Percentiles rank a stretch among this genome's conserved stretches.
phyloP scores from a whole-genome alignment of 1,140 invertebrate genomes.

The Megalopta genalis region DNA sequence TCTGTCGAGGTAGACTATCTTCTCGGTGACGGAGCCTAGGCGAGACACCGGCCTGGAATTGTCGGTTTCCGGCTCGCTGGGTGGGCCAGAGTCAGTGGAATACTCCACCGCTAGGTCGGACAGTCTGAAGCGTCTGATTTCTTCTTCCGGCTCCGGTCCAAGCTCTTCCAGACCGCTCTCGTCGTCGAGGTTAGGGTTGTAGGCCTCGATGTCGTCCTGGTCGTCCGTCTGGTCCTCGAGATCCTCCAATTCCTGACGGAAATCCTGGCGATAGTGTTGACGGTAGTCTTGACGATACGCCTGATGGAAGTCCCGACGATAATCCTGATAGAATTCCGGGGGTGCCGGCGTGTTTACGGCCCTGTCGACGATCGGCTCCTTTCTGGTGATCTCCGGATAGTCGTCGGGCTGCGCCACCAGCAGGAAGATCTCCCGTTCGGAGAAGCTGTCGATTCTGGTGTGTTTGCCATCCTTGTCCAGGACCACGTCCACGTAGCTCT shows the following conservation, averaged over 20 bases:
- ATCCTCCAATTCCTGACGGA: no score
- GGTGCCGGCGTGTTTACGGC: constrained; percentile 11
- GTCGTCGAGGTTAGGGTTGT: constrained; percentile 63
- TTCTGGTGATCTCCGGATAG: constrained; percentile 79
- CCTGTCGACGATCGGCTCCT: constrained; percentile 59
- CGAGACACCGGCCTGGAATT: constrained; percentile 74
- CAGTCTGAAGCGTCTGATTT: constrained; percentile 68
- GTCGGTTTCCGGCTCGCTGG: constrained; percentile 73
- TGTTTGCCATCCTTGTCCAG: constrained; percentile 82
- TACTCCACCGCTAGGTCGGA: constrained; percentile 73
- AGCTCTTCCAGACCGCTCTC: constrained; percentile 65
- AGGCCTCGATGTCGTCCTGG: constrained; percentile 42
- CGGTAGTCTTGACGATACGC: neutral
- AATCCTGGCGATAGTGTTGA: neutral
- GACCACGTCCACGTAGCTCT: constrained; percentile 83
- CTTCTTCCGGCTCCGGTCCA: constrained; percentile 59
- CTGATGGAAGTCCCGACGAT: neutral
- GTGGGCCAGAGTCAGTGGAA: constrained; percentile 75
- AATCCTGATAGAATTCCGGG: neutral
- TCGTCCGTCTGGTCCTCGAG: constrained; percentile 16
- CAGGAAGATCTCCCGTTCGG: constrained; percentile 84
- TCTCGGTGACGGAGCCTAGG: constrained; percentile 69
- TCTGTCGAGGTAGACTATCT: constrained; percentile 63
- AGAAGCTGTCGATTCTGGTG: constrained; percentile 81
- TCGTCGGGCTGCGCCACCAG: constrained; percentile 84